phyloP scores from a whole-genome alignment of 2,113 vertebrate genomes.

The Litocranius walleri region DNA sequence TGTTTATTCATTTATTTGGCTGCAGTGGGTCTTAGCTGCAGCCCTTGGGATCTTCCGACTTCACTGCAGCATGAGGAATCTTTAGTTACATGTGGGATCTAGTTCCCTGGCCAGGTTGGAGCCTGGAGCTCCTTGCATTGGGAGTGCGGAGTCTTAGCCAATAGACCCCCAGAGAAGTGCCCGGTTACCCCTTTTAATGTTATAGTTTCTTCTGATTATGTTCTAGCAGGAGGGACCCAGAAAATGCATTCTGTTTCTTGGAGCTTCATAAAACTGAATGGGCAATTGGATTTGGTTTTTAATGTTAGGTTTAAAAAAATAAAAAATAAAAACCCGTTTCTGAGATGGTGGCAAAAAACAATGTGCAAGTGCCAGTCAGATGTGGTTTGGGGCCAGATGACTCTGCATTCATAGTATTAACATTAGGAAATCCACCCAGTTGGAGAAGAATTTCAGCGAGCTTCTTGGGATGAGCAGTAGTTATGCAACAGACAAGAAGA shows the following conservation, averaged over 20 bases:
- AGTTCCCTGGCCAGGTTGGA: not conserved
- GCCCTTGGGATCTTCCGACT: not conserved
- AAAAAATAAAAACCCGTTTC: not conserved
- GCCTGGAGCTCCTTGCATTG: not conserved
- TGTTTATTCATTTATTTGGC: not conserved
- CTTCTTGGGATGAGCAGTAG: not conserved
- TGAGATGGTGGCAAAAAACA: not conserved
- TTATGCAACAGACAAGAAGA: not conserved
- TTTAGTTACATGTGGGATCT: not conserved
- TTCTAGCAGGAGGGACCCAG: not conserved
- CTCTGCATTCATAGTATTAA: constrained; percentile 1
- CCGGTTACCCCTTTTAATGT: not conserved
- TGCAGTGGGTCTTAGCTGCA: not conserved
- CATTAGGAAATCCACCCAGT: constrained; percentile 1
- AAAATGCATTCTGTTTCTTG: not conserved
- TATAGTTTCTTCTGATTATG: not conserved
- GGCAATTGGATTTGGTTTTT: not conserved
- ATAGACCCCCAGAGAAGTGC: not conserved
- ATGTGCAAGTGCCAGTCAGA: not conserved
- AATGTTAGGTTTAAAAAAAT: not conserved
- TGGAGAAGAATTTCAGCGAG: not conserved
- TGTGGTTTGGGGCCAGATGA: constrained; percentile 5
- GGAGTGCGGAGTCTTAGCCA: not conserved
- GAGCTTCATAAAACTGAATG: not conserved
- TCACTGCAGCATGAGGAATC: not conserved